Conservation (phyloP, 2,113 vertebrate species). For the Cathartes aura region DNA sequence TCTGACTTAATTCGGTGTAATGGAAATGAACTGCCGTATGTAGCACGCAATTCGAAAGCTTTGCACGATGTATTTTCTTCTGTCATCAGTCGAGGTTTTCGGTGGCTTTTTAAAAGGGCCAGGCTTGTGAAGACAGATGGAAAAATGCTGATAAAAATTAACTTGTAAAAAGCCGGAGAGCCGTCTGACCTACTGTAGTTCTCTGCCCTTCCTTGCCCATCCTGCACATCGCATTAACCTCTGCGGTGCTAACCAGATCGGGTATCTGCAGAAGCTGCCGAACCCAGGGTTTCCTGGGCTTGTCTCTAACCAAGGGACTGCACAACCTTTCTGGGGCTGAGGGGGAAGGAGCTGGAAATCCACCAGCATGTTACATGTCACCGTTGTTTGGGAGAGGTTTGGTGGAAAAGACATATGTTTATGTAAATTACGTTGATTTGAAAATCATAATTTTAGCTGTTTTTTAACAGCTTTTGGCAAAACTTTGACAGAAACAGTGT, state of each 20-base stretch:
- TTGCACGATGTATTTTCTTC: neutral
- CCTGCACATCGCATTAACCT: neutral
- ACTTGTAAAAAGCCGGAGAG: neutral
- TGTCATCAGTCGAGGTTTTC: neutral
- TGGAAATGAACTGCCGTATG: neutral
- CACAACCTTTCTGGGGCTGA: neutral
- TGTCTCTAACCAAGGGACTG: neutral
- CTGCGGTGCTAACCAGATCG: rapidly evolving
- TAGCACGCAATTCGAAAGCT: neutral
- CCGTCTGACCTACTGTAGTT: neutral
- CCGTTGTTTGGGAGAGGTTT: neutral
- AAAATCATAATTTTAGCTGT: neutral
- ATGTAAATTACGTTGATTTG: neutral
- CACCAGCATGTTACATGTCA: rapidly evolving
- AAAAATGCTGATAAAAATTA: neutral
- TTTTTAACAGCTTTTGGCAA: neutral
- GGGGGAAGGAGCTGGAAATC: neutral
- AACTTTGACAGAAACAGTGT: neutral
- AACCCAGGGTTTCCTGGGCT: neutral
- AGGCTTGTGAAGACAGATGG: neutral
- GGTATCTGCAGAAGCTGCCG: neutral
- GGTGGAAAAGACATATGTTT: neutral
- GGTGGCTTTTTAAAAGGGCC: neutral
- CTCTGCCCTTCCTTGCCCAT: neutral
- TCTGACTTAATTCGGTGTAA: neutral